Evolutionary conservation across 2,888 invertebrate species (phyloP).

Genomic region (Apamea sordens): DNA sequence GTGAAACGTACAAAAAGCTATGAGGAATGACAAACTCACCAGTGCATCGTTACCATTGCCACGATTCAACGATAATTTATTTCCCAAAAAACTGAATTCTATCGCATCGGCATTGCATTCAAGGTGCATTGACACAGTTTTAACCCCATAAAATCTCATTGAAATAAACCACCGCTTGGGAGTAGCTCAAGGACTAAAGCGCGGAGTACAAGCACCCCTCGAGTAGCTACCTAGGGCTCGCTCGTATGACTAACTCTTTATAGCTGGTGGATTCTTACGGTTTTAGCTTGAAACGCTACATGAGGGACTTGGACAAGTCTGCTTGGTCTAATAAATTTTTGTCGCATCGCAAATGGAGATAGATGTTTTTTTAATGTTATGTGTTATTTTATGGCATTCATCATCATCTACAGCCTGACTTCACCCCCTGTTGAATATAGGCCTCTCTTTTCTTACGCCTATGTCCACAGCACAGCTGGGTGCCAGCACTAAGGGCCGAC

Average conservation of each 20-base stretch:
- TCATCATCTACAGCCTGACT: neutral
- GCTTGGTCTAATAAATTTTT: neutral
- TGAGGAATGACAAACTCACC: constrained; percentile 4
- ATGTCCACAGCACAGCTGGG: too few species aligned
- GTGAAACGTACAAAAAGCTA: constrained; percentile 28
- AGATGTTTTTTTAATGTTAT: neutral
- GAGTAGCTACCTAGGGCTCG: neutral
- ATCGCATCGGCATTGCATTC: neutral
- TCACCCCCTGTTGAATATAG: neutral
- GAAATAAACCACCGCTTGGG: constrained; percentile 1
- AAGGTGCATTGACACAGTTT: constrained; percentile 23
- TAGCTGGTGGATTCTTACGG: constrained; percentile 4
- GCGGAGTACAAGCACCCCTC: constrained; percentile 34
- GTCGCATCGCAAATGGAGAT: neutral
- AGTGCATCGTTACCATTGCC: too few species aligned
- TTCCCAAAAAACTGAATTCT: neutral
- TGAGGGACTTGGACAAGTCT: neutral
- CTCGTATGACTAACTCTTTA: constrained; percentile 14
- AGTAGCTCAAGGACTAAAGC: constrained; percentile 36
- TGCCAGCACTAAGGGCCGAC: too few species aligned
- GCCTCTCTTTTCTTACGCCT: neutral
- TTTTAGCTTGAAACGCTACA: neutral
- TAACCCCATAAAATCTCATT: constrained; percentile 22
- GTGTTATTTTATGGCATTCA: neutral
- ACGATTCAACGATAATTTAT: too few species aligned